Evolutionary conservation across 2,113 vertebrate genomes (phyloP), one percentile per base, ranked within the genome.

Genomic region (Bubo bubo): DNA sequence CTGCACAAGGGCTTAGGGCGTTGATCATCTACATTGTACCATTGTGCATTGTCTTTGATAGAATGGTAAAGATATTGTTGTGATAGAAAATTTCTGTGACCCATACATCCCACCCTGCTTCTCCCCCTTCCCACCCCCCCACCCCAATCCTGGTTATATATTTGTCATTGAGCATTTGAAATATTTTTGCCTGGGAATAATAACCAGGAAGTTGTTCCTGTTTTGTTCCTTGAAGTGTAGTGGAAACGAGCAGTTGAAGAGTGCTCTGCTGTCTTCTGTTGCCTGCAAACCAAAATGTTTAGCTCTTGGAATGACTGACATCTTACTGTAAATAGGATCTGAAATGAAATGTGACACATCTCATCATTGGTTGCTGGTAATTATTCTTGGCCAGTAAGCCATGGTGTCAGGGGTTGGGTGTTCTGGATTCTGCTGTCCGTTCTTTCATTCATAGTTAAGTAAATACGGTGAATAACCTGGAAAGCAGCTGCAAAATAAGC

Each of bases 81-180:
- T 9, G 23, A 12, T 6, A 58, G 56, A 45, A 55, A 41, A 24
- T 88, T 88, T 84, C 47, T 86, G 35, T 79, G 55, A 88, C 37
- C 37, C 0, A 0, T 56, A 24, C 9, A 21, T 53, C 70, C 34
- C 24, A 72, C 23, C 20, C 21, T 80, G 20, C 21, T 68, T 37
- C 21, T 70, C 58, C 77, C 77, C 52, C 32, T 75, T 73, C 6
- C 8, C n/a, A 64, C 91, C 67, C 53, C 49, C 5, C 9, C n/a
- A 64, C 91, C 67, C 53, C 45, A 30, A 30, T 12, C 26, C 27
- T 64, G 86, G 58, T 96, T 96, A 94, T 89, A 35, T 79, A 47
- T 96, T 96, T 37, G 53, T 84, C 85, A 79, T 76, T 95, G 87
- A 90, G 90, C 77, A 88, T 94, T 96, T 92, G 80, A 93, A 97